A percentile compares a stretch with the other conserved stretches of the same genome.
Evolutionary conservation across 2,888 invertebrate genomes (phyloP).

Genomic region (Agriopis leucophaearia): DNA sequence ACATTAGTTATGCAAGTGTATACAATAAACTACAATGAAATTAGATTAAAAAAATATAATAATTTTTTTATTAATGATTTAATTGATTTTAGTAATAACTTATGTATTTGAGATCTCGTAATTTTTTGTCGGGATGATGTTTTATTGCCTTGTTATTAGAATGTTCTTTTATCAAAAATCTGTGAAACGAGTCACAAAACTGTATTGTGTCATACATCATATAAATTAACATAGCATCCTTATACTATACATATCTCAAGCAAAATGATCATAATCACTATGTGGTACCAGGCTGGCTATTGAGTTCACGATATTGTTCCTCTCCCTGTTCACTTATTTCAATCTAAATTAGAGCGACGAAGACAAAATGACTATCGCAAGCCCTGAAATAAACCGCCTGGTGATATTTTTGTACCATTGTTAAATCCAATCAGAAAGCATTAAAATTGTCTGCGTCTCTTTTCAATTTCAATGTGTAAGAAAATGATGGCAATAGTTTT

Average conservation of each 20-base stretch:
- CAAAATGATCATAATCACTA: not conserved
- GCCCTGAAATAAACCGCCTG: too few species aligned
- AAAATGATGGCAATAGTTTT: not conserved
- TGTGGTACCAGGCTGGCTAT: not conserved
- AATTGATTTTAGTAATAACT: not conserved
- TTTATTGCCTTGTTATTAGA: not conserved
- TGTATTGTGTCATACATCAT: conserved; percentile 3
- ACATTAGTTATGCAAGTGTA: too few species aligned
- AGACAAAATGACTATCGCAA: too few species aligned
- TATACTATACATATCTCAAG: not conserved
- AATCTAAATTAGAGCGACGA: not conserved
- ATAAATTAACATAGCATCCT: not conserved
- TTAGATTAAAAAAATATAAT: too few species aligned
- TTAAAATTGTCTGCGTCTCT: not conserved
- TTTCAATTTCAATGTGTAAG: not conserved
- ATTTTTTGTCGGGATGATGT: too few species aligned
- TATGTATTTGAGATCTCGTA: too few species aligned
- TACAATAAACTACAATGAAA: too few species aligned
- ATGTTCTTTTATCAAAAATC: conserved; percentile 7
- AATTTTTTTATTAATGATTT: too few species aligned
- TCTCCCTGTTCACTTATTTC: not conserved
- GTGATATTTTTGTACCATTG: not conserved
- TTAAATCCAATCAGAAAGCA: not conserved
- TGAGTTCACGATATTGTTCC: not conserved
- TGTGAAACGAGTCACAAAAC: conserved; percentile 1